Base-by-base conservation (phyloP, 2,113 vertebrate species). In the Ameiurus melas region DNA sequence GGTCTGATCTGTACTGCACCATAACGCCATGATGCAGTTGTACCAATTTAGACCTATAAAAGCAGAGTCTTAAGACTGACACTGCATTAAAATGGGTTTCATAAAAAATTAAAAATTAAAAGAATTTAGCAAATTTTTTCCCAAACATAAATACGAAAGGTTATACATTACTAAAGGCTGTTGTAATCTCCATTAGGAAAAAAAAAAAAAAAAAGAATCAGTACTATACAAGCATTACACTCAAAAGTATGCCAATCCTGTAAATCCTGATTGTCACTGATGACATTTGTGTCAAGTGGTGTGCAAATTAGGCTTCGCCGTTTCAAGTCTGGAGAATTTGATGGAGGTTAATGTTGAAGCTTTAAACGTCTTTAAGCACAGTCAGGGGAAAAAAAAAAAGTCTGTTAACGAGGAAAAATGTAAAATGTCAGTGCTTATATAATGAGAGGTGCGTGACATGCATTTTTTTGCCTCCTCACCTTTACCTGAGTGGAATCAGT, bases 361-460 rank as follows among this genome's bases (percentile, higher is more conserved):
- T 84, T 89, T 87, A 86, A 83, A 79, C 60, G 62, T 47, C 68
- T 83, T 83, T 89, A 89, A 86, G 80, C 68, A 68, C 80, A 83
- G 85, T 85, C 75, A 78, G 47, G 36, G 55, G 71, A 80, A 64
- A 53, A 58, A 36, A 58, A 36, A 36, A 66, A 58, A 75, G 71
- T 78, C 77, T 43, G 78, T 79, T 90, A 89, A 89, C 58, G 78
- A 88, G 87, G 82, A 87, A 83, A 87, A 87, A 85, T 88, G 89
- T 85, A 86, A 84, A 89, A 92, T 90, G 88, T 90, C 89, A 92
- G 86, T 88, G 73, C 77, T 90, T 89, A 90, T 92, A 90, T 91
- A 91, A 92, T 90, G 86, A 91, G 85, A 86, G 88, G 87, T 27
- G 81, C 85, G 53, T 77, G 88, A 89, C 90, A 89, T 84, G 90